A percentile compares a stretch with the other conserved stretches of the same genome.
Evolutionary conservation across 2,797 vertebrate genomes (phyloP).

Genomic region (Cuniculus paca): DNA sequence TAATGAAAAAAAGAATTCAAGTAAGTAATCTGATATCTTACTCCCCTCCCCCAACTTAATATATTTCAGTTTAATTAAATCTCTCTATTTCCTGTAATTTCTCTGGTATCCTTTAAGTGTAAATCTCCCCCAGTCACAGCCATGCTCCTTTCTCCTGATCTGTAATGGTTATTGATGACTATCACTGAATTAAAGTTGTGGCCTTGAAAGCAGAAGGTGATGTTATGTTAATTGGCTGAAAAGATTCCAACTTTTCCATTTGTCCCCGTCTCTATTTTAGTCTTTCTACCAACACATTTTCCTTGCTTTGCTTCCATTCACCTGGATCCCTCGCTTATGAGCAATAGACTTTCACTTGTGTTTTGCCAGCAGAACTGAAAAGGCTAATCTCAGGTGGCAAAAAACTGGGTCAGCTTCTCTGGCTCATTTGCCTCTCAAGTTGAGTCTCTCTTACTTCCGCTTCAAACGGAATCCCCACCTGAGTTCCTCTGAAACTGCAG

Average conservation of each 20-base stretch:
- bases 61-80: slow-evolving; percentile 49
- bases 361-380: slow-evolving; percentile 53
- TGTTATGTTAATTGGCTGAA: slow-evolving; percentile 25
- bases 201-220: background rate
- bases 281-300: background rate
- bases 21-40: background rate
- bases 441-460: slow-evolving; percentile 46
- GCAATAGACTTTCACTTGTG: background rate
- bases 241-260: background rate
- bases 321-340: background rate
- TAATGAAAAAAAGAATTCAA: background rate
- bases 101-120: background rate
- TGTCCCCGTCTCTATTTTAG: background rate
- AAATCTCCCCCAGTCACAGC: background rate
- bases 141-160: background rate
- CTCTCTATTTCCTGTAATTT: background rate
- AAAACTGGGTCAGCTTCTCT: slow-evolving; percentile 48
- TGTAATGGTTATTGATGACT: background rate
- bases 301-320: background rate
- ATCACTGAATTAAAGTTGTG: background rate
- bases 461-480: slow-evolving; percentile 63
- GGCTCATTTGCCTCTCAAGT: slow-evolving; percentile 36
- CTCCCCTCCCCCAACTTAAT: background rate
- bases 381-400: slow-evolving; percentile 23
- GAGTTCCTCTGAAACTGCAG: slow-evolving; percentile 49